A percentile compares a stretch with the other conserved stretches of the same genome.
Evolutionary conservation across 2,797 vertebrate genomes (phyloP).

Genomic region (Tragopan temminckii): DNA sequence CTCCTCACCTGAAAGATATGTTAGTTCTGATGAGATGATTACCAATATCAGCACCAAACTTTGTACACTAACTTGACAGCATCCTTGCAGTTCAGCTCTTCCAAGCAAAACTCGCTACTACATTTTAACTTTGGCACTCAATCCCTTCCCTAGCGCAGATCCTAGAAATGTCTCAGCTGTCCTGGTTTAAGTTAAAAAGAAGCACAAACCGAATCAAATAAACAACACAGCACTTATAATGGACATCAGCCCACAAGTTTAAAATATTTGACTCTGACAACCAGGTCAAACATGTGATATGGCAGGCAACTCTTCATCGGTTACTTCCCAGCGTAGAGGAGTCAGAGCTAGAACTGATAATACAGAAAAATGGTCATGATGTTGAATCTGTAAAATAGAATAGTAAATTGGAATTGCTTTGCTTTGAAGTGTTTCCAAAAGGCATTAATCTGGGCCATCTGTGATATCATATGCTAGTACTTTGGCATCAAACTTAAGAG

Average conservation of each 20-base stretch:
- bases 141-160: neutral
- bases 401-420: neutral
- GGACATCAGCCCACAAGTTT: neutral
- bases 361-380: neutral
- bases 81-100: neutral
- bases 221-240: neutral
- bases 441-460: neutral
- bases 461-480: neutral
- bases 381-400: neutral
- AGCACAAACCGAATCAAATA: neutral
- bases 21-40: neutral
- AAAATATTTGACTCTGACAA: neutral
- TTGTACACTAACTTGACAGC: neutral
- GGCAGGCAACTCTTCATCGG: neutral
- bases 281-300: neutral
- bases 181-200: neutral
- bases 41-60: neutral
- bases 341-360: neutral
- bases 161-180: neutral
- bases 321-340: fast-evolving
- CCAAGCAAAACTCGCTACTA: neutral
- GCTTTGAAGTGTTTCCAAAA: neutral
- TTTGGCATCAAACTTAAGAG: neutral
- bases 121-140: neutral
- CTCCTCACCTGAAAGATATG: neutral